These are phyloP conservation scores for Spodoptera littoralis DNA, from an alignment of 2,888 invertebrate genomes.

Conservation along the genomic window DNA sequence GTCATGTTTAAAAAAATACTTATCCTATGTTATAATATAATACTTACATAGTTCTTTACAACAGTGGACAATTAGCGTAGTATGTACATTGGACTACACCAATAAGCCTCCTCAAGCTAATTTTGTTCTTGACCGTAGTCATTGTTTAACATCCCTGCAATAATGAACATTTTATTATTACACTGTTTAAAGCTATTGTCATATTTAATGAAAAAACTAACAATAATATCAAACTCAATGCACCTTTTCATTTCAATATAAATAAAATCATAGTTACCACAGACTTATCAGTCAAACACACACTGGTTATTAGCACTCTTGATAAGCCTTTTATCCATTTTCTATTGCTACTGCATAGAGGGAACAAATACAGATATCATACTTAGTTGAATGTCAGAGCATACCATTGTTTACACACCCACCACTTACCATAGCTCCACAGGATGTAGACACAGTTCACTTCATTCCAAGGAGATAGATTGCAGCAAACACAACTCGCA, in stretches of 20 bases:
- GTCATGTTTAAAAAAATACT: too few relatives aligned
- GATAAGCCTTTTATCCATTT: slow-evolving; percentile 66
- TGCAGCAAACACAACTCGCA: slow-evolving; percentile 64
- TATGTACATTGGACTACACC: too few relatives aligned
- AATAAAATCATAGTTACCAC: slow-evolving; percentile 57
- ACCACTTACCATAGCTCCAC: slow-evolving; percentile 64
- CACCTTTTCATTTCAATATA: slow-evolving; percentile 30
- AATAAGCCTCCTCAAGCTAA: not conserved
- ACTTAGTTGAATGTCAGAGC: slow-evolving; percentile 53
- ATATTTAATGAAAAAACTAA: not conserved
- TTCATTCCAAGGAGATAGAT: slow-evolving; percentile 56
- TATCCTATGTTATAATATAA: too few relatives aligned
- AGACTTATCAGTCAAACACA: slow-evolving; percentile 59
- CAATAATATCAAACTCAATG: slow-evolving; percentile 22
- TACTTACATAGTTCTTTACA: too few relatives aligned
- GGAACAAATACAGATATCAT: slow-evolving; percentile 58
- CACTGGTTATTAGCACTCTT: slow-evolving; percentile 69
- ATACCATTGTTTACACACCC: slow-evolving; percentile 64
- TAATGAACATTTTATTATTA: slow-evolving; percentile 2
- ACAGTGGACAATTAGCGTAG: too few relatives aligned
- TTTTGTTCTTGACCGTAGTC: slow-evolving; percentile 5
- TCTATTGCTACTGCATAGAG: slow-evolving; percentile 68
- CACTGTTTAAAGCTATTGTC: too few relatives aligned
- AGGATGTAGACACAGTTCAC: slow-evolving; percentile 56
- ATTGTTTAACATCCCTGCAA: slow-evolving; percentile 26